These are phyloP conservation scores for Picathartes gymnocephalus DNA, from an alignment of 2,113 vertebrate species.

Conservation along the genomic window DNA sequence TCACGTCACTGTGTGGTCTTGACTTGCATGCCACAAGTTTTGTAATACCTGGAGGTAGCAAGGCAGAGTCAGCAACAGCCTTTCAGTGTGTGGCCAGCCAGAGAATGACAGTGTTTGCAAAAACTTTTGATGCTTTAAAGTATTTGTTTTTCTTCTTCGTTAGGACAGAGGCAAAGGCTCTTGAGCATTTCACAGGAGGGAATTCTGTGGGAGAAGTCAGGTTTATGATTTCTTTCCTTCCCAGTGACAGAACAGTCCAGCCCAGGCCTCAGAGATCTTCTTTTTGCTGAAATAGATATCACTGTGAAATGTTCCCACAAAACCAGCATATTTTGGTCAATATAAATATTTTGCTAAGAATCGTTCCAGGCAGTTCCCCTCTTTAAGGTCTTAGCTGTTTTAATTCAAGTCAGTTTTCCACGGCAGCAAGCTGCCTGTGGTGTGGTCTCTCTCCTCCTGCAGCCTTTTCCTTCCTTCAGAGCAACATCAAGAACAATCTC, in stretches of 20 bases:
- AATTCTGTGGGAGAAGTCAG: background rate
- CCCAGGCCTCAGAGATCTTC: background rate
- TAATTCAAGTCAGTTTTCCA: background rate
- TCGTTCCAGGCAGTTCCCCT: background rate
- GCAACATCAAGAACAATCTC: background rate
- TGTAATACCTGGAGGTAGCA: background rate
- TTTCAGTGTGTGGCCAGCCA: background rate
- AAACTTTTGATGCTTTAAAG: background rate
- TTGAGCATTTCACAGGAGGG: background rate
- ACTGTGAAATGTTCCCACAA: background rate
- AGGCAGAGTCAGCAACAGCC: background rate
- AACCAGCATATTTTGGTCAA: background rate
- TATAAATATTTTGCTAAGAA: conserved; percentile 1
- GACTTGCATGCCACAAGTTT: background rate
- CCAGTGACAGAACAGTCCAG: background rate
- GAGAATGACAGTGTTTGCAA: background rate
- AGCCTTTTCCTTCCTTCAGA: background rate
- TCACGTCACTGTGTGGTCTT: background rate
- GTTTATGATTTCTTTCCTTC: background rate
- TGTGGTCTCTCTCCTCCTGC: background rate
- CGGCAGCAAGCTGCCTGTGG: background rate
- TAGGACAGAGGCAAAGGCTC: background rate
- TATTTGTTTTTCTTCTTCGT: background rate
- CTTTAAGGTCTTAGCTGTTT: background rate
- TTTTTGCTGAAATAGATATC: background rate